Conservation (phyloP, 1,140 invertebrate genomes). For the Sesamia nonagrioides region DNA sequence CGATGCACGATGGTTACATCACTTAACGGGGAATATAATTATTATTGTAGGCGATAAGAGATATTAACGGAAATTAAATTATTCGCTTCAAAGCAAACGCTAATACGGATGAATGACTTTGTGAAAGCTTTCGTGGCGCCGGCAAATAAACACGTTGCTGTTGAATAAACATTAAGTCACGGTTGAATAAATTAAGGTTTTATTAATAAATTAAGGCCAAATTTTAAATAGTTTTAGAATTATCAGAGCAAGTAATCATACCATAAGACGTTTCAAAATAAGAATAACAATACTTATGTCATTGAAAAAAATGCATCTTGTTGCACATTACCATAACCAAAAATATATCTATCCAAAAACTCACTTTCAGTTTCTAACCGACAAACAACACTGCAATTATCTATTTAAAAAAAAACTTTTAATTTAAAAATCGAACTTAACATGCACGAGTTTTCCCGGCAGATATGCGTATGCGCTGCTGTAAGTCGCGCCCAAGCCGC, state of each 20-base stretch:
- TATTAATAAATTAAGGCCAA: not conserved
- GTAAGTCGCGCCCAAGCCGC: slow-evolving; percentile 66
- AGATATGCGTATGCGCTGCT: slow-evolving; percentile 59
- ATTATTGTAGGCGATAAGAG: slow-evolving; percentile 65
- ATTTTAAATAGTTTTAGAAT: not conserved
- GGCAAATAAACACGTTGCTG: slow-evolving; percentile 9
- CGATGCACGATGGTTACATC: slow-evolving; percentile 64
- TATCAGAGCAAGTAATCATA: not conserved
- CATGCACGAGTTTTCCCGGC: slow-evolving; percentile 43
- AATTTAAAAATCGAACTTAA: not conserved
- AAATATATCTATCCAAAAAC: not conserved
- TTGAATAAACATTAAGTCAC: not conserved
- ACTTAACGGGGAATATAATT: slow-evolving; percentile 66
- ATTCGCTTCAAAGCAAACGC: slow-evolving; percentile 57
- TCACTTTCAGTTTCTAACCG: not conserved
- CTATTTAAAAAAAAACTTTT: slow-evolving; percentile 6
- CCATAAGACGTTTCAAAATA: too few relatives aligned
- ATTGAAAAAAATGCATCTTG: slow-evolving; percentile 13
- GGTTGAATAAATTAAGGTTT: not conserved
- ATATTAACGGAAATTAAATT: slow-evolving; percentile 75
- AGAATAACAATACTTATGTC: not conserved
- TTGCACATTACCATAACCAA: not conserved
- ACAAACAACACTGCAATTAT: not conserved
- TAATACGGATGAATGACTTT: slow-evolving; percentile 49
- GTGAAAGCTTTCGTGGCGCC: slow-evolving; percentile 51